phyloP scores from a whole-genome alignment of 2,888 invertebrate genomes.

The Proisotoma minuta region DNA sequence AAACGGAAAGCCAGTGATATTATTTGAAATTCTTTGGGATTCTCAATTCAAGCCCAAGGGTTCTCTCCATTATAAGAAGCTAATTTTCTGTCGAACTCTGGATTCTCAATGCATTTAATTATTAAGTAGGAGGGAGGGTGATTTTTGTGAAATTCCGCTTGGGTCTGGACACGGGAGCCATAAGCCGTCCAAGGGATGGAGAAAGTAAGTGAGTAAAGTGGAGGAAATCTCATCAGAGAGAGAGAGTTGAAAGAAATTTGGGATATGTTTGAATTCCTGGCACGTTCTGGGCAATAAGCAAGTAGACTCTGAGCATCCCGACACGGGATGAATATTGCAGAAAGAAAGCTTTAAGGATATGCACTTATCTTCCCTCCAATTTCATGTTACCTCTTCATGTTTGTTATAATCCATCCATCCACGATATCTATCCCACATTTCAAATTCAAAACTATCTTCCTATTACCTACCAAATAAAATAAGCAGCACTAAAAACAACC shows the following conservation, averaged over 20 bases:
- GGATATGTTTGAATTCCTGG: slow-evolving; percentile 46
- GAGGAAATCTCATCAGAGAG: slow-evolving; percentile 48
- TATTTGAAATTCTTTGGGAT: too few relatives aligned
- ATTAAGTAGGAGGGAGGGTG: not conserved
- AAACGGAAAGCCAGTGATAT: too few relatives aligned
- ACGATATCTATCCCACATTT: not conserved
- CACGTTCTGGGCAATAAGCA: slow-evolving; percentile 48
- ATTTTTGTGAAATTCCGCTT: too few relatives aligned
- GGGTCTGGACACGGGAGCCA: not conserved
- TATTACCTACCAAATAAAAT: not conserved
- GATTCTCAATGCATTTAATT: not conserved
- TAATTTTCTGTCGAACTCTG: not conserved
- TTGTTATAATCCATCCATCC: not conserved
- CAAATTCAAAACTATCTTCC: not conserved
- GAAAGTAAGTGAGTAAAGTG: not conserved
- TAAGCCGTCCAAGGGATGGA: not conserved
- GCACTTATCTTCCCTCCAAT: slow-evolving; percentile 19
- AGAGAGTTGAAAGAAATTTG: slow-evolving; percentile 47
- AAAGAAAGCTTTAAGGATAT: slow-evolving; percentile 11
- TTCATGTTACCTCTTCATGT: slow-evolving; percentile 7
- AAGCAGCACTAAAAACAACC: too few relatives aligned
- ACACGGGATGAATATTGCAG: slow-evolving; percentile 48
- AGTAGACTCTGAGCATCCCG: slow-evolving; percentile 40
- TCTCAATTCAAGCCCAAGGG: too few relatives aligned
- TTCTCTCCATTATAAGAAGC: not conserved